These are phyloP conservation scores for Zophobas atratus DNA, from an alignment of 1,140 invertebrate species.

Conservation along the genomic window DNA sequence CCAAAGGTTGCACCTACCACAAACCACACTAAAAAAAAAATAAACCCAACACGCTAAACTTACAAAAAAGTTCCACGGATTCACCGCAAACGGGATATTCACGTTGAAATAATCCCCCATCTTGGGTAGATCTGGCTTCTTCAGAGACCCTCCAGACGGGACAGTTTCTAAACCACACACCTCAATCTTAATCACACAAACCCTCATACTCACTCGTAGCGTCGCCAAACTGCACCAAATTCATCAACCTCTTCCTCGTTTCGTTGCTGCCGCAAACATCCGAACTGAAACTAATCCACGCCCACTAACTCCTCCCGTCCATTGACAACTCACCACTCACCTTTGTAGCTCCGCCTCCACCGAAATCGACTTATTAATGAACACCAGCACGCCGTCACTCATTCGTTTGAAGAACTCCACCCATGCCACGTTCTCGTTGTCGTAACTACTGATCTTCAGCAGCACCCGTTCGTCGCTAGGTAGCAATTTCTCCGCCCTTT, in stretches of 20 bases:
- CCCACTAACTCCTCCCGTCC: background rate
- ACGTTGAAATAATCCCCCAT: constrained; percentile 61
- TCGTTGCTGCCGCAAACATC: constrained; percentile 4
- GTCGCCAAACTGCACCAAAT: constrained; percentile 25
- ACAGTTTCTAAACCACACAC: constrained; percentile 54
- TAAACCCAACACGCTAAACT: constrained; percentile 28
- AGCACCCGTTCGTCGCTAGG: constrained; percentile 68
- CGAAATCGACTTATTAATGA: constrained; percentile 74
- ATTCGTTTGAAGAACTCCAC: constrained; percentile 77
- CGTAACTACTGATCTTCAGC: constrained; percentile 65
- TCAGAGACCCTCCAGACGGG: constrained; percentile 59
- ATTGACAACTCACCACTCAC: constrained; percentile 44
- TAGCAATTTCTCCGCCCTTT: constrained; percentile 69
- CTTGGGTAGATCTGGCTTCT: constrained; percentile 55
- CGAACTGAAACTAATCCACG: constrained; percentile 3
- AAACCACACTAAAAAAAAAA: constrained; percentile 41
- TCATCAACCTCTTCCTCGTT: constrained; percentile 9
- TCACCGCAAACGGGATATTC: constrained; percentile 63
- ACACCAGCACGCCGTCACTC: constrained; percentile 72
- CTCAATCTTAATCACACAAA: background rate
- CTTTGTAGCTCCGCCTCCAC: constrained; percentile 66
- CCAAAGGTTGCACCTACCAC: constrained; percentile 60
- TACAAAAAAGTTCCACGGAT: constrained; percentile 66
- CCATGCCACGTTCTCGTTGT: constrained; percentile 61
- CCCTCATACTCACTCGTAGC: constrained; percentile 4